A percentile compares a stretch with the other conserved stretches of the same genome.
Evolutionary conservation across 2,113 vertebrate genomes (phyloP).

Genomic region (Epinephelus cyanopodus): DNA sequence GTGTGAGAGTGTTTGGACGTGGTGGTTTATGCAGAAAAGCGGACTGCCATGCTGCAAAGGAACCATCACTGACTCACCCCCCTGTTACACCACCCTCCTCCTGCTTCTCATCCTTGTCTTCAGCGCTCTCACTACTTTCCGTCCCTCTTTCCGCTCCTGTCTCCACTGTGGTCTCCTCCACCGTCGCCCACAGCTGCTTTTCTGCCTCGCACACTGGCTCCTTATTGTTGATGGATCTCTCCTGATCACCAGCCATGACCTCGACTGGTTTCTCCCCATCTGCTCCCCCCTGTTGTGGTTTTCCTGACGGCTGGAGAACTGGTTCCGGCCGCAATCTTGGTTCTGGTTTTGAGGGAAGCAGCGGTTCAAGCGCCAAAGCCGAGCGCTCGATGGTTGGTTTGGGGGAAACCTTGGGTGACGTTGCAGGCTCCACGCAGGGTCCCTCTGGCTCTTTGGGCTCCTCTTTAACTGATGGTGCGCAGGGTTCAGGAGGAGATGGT

Average conservation of each 20-base stretch:
- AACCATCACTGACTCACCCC: constrained; percentile 75
- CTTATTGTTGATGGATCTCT: constrained; percentile 38
- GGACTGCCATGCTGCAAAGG: constrained; percentile 28
- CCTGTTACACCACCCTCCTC: constrained; percentile 59
- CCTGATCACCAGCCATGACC: constrained; percentile 24
- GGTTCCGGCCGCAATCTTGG: constrained; percentile 39
- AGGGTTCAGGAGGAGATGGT: constrained; percentile 33
- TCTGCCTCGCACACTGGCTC: constrained; percentile 62
- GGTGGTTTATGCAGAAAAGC: neutral
- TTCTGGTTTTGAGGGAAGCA: constrained; percentile 59
- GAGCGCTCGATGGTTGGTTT: neutral
- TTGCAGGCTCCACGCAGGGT: constrained; percentile 34
- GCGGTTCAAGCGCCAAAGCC: constrained; percentile 20
- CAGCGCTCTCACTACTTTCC: constrained; percentile 45
- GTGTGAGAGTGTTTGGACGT: neutral
- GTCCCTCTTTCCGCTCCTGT: constrained; percentile 16
- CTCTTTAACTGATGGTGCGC: constrained; percentile 44
- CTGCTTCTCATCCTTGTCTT: constrained; percentile 41
- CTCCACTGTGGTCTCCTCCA: constrained; percentile 71
- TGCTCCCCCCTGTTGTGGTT: constrained; percentile 45
- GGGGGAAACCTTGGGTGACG: neutral
- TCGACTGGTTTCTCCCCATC: constrained; percentile 28
- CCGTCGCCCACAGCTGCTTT: constrained; percentile 73
- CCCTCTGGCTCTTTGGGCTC: constrained; percentile 60
- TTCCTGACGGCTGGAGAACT: constrained; percentile 24